These are phyloP conservation scores for Athalia rosae DNA, from an alignment of 2,888 invertebrate species.

Conservation along the genomic window DNA sequence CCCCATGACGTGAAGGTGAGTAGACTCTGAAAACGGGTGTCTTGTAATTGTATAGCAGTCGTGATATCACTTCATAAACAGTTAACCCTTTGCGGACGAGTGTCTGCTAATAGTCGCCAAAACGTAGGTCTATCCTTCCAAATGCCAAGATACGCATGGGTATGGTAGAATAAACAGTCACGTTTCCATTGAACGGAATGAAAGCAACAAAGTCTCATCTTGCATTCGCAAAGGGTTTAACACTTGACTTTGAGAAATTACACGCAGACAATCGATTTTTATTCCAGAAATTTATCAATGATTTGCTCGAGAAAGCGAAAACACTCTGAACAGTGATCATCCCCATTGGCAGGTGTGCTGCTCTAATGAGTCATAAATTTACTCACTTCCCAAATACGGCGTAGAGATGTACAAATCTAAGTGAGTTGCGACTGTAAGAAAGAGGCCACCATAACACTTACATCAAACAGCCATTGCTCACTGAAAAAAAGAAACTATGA, in stretches of 20 bases:
- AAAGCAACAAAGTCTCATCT: no score
- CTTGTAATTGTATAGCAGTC: conserved; percentile 16
- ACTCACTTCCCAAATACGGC: conserved; percentile 59
- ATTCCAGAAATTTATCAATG: conserved; percentile 92
- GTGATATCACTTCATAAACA: neutral
- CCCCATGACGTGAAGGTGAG: conserved; percentile 91
- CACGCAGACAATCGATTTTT: conserved; percentile 56
- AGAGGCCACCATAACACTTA: conserved; percentile 49
- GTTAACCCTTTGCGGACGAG: no score
- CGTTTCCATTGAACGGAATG: no score
- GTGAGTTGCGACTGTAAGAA: conserved; percentile 49
- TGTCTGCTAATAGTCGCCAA: no score
- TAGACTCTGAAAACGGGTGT: conserved; percentile 56
- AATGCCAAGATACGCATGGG: no score
- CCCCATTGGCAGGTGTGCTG: conserved; percentile 52
- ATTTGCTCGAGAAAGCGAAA: conserved; percentile 91
- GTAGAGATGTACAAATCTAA: conserved; percentile 48
- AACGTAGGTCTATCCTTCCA: no score
- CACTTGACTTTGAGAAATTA: conserved; percentile 24
- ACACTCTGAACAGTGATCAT: conserved; percentile 80
- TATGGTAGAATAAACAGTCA: no score
- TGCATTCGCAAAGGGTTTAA: no score
- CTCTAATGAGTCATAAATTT: conserved; percentile 59
- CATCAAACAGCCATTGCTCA: conserved; percentile 50
- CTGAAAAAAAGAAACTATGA: conserved; percentile 49